phyloP scores from a whole-genome alignment of 2,888 invertebrate species.

The Embidobia sp. region DNA sequence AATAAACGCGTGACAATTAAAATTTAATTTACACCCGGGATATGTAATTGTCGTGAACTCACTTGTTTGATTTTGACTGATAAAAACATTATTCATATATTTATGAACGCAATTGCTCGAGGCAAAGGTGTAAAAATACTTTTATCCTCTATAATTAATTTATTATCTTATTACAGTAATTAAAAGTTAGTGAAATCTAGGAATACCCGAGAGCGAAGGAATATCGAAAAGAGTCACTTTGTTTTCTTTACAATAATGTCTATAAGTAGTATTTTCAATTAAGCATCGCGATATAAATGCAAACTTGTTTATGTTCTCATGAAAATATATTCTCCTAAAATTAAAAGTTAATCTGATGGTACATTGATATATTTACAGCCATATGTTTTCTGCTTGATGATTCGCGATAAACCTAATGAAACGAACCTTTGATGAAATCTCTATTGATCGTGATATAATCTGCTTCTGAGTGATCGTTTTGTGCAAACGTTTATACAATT shows the following conservation, averaged over 20 bases:
- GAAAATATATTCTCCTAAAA: slow-evolving; percentile 49
- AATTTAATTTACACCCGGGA: slow-evolving; percentile 6
- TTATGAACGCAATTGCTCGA: slow-evolving; percentile 14
- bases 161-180: slow-evolving; percentile 1
- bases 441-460: slow-evolving; percentile 5
- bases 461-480: slow-evolving; percentile 5
- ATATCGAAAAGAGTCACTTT: background rate
- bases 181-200: background rate
- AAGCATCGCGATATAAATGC: slow-evolving; percentile 9
- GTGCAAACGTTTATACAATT: slow-evolving; percentile 36
- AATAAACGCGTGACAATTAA: slow-evolving; percentile 21
- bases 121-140: slow-evolving; percentile 29
- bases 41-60: slow-evolving; percentile 15
- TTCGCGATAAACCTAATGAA: background rate
- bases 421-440: slow-evolving; percentile 11
- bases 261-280: too few species aligned
- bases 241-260: too few species aligned
- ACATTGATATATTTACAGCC: slow-evolving; percentile 42
- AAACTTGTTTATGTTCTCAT: slow-evolving; percentile 24
- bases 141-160: slow-evolving; percentile 21
- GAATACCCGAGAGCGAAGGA: background rate
- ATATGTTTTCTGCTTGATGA: slow-evolving; percentile 7
- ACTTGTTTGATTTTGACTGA: slow-evolving; percentile 35
- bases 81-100: slow-evolving; percentile 29
- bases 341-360: slow-evolving; percentile 14